These are phyloP conservation scores for Nephrotoma appendiculata DNA, from an alignment of 2,888 invertebrate genomes.

Conservation along the genomic window DNA sequence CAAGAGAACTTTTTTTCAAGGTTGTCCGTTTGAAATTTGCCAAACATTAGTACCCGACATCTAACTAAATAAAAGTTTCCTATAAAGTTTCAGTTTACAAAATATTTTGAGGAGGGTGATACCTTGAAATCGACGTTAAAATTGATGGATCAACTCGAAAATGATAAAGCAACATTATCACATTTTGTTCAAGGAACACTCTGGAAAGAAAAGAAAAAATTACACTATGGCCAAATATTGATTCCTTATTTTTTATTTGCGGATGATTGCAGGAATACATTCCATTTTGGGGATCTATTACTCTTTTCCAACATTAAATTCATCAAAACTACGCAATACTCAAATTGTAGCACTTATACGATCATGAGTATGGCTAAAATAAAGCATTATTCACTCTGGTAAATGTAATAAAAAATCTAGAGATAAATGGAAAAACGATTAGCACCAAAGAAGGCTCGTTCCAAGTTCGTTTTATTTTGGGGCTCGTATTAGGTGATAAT, in stretches of 20 bases:
- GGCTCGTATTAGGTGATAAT: background rate
- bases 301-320: conserved; percentile 1
- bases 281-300: conserved; percentile 8
- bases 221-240: background rate
- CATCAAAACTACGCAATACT: background rate
- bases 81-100: background rate
- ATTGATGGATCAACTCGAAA: background rate
- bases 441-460: background rate
- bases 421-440: conserved; percentile 14
- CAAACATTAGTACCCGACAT: too few relatives aligned
- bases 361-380: conserved; percentile 11
- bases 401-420: conserved; percentile 15
- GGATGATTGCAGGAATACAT: conserved; percentile 8
- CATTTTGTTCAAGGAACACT: background rate
- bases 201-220: background rate
- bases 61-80: too few relatives aligned
- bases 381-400: conserved; percentile 16
- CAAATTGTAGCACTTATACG: background rate
- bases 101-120: background rate
- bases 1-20: too few relatives aligned
- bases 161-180: background rate
- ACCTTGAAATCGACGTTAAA: background rate
- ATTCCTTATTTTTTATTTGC: conserved; percentile 2
- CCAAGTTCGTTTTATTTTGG: background rate
- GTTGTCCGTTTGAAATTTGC: too few relatives aligned